Evolutionary conservation across 2,113 vertebrate species (phyloP).

Genomic region (Microtus ochrogaster): DNA sequence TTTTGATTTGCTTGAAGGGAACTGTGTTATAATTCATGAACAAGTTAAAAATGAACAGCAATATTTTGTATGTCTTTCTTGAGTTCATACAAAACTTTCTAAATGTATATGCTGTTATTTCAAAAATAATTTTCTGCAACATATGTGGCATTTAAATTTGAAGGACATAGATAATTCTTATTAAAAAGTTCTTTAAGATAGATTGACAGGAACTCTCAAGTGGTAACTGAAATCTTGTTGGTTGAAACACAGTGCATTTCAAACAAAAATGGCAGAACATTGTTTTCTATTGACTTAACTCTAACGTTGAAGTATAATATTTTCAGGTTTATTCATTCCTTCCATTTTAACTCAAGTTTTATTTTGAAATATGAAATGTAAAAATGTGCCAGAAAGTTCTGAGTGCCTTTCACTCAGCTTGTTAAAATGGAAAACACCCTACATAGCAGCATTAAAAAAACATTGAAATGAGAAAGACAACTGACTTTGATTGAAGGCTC

Average conservation of each 20-base stretch:
- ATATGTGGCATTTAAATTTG: background rate
- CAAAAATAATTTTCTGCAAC: slow-evolving; percentile 30
- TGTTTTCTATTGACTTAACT: background rate
- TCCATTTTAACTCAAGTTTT: slow-evolving; percentile 1
- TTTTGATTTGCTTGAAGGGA: background rate
- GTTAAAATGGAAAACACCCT: background rate
- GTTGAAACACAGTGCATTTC: background rate
- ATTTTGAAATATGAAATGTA: background rate
- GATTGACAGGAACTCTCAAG: background rate
- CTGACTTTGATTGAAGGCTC: background rate
- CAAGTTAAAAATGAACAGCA: background rate
- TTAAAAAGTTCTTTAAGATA: background rate
- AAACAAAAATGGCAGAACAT: background rate
- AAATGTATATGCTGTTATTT: background rate
- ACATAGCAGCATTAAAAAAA: background rate
- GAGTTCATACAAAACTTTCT: background rate
- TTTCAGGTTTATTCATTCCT: background rate
- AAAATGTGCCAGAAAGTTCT: background rate
- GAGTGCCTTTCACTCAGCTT: background rate
- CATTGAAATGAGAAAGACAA: background rate
- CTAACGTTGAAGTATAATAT: background rate
- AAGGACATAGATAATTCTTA: background rate
- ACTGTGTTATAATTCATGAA: background rate
- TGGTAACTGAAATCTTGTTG: background rate
- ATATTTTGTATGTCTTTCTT: slow-evolving; percentile 1